A percentile compares a stretch with the other conserved stretches of the same genome.
phyloP scores from a whole-genome alignment of 1,140 invertebrate genomes.

The Hylaeus volcanicus region DNA sequence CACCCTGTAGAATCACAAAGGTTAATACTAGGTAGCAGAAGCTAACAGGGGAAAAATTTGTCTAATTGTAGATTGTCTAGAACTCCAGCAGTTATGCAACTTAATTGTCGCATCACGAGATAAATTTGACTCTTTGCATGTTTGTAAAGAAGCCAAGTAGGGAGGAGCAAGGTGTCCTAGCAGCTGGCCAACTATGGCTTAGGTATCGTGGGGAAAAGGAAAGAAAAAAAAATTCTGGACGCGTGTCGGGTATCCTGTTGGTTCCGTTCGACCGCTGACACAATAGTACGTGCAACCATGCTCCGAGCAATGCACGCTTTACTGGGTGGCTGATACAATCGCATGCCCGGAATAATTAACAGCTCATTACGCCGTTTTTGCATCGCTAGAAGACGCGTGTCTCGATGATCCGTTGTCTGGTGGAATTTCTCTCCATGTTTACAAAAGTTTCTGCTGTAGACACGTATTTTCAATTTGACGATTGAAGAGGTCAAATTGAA shows the following conservation, averaged over 20 bases:
- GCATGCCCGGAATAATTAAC: conserved; percentile 66
- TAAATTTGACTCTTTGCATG: neutral
- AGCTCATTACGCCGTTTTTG: conserved; percentile 45
- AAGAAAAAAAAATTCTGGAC: conserved; percentile 71
- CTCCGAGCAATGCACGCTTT: conserved; percentile 57
- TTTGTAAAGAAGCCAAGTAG: conserved; percentile 44
- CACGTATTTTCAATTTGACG: too few species aligned
- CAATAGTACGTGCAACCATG: conserved; percentile 76
- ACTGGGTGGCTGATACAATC: conserved; percentile 53
- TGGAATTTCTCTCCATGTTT: neutral
- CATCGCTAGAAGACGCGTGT: conserved; percentile 27
- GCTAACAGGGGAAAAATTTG: too few species aligned
- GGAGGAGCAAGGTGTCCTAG: conserved; percentile 38
- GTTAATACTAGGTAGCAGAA: too few species aligned
- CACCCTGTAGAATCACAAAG: too few species aligned
- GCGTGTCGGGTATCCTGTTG: conserved; percentile 76
- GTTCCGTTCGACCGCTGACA: conserved; percentile 75
- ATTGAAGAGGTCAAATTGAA: too few species aligned
- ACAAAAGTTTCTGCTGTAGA: conserved; percentile 13
- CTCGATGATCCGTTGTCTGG: neutral
- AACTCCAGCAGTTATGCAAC: too few species aligned
- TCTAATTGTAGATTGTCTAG: too few species aligned
- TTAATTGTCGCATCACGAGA: neutral
- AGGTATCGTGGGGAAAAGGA: conserved; percentile 19
- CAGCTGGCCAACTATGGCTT: conserved; percentile 65